phyloP scores from a whole-genome alignment of 1,140 invertebrate genomes.

The Belonocnema kinseyi region DNA sequence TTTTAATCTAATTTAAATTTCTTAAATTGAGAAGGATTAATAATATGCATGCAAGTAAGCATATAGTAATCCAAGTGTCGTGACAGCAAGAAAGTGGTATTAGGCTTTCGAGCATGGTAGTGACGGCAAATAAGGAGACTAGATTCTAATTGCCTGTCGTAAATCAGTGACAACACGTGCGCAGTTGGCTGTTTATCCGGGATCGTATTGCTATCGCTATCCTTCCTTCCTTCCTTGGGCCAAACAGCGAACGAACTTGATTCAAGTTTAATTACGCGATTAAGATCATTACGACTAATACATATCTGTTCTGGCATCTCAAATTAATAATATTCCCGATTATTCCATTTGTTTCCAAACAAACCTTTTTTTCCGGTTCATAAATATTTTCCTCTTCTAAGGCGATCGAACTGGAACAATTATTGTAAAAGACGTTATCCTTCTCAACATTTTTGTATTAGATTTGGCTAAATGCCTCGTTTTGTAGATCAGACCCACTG shows the following conservation, averaged over 20 bases:
- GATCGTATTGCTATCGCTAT: conserved; percentile 58
- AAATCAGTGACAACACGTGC: conserved; percentile 76
- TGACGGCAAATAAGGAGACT: conserved; percentile 72
- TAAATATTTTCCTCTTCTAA: no score
- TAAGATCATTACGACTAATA: conserved; percentile 35
- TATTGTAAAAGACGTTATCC: no score
- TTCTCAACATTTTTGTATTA: no score
- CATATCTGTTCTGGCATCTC: conserved; percentile 19
- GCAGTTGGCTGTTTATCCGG: conserved; percentile 71
- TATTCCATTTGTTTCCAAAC: neutral
- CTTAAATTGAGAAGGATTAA: neutral
- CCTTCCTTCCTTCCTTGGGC: conserved; percentile 57
- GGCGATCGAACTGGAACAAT: no score
- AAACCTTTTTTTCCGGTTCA: no score
- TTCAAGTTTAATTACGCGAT: conserved; percentile 69
- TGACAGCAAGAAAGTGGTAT: conserved; percentile 55
- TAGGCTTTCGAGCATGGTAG: conserved; percentile 70
- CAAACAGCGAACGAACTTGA: conserved; percentile 62
- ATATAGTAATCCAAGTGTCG: conserved; percentile 57
- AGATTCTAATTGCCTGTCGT: conserved; percentile 74
- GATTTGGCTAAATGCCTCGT: no score
- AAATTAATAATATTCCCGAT: neutral
- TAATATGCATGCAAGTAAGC: conserved; percentile 18
- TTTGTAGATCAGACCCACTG: no score
- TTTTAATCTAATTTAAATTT: no score